Conservation (phyloP, 2,797 vertebrate genomes). For the Brachyalestes nurse region DNA sequence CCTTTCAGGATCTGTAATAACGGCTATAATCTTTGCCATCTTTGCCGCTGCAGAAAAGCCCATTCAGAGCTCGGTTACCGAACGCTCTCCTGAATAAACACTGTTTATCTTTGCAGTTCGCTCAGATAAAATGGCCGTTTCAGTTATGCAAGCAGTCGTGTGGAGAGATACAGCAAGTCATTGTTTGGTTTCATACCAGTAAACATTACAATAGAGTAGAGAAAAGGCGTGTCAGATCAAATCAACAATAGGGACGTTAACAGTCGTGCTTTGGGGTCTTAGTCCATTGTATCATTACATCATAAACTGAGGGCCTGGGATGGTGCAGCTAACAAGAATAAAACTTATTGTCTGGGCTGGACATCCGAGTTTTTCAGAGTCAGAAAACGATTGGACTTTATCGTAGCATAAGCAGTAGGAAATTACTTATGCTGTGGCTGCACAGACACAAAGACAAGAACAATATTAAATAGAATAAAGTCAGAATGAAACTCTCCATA, state of each 20-base stretch:
- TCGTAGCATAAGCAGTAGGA: too few species aligned
- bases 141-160: conserved; percentile 5
- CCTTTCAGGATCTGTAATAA: background rate
- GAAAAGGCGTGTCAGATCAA: background rate
- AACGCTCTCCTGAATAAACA: background rate
- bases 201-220: background rate
- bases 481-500: too few species aligned
- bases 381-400: too few species aligned
- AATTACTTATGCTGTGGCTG: too few species aligned
- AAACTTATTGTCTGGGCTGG: background rate
- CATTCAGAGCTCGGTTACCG: background rate
- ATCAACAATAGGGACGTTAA: background rate
- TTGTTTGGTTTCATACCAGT: conserved; percentile 2
- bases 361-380: background rate
- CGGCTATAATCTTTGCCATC: background rate
- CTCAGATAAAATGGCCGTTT: background rate
- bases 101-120: background rate
- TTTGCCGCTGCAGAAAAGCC: background rate
- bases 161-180: background rate
- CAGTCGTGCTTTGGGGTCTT: background rate
- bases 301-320: background rate
- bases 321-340: background rate
- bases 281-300: background rate
- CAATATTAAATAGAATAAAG: too few species aligned
- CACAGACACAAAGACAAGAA: too few species aligned